Evolutionary conservation across 2,113 vertebrate genomes (phyloP).

Genomic region (Thymallus thymallus): DNA sequence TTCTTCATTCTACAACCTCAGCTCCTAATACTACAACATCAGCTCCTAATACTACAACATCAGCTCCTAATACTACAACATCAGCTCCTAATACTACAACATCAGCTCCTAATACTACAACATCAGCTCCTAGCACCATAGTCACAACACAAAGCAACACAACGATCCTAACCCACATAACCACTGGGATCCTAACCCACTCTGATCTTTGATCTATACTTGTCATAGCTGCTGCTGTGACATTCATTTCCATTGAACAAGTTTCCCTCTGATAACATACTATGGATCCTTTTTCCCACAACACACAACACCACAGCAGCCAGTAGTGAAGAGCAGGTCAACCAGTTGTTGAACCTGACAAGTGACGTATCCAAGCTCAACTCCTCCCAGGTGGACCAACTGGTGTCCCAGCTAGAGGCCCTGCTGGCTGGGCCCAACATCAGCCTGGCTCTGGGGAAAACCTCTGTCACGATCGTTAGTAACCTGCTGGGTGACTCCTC

Average conservation of each 20-base stretch:
- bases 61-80: no score
- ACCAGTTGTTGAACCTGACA: conserved; percentile 49
- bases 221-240: background rate
- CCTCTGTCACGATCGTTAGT: conserved; percentile 79
- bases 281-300: background rate
- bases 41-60: background rate
- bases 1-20: background rate
- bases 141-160: conserved; percentile 6
- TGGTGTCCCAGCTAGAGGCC: conserved; percentile 78
- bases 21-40: background rate
- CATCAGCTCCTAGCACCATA: background rate
- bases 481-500: conserved; percentile 75
- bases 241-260: background rate
- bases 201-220: no score
- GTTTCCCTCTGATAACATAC: background rate
- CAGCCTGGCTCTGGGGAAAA: conserved; percentile 67
- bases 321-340: conserved; percentile 28
- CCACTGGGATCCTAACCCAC: background rate
- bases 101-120: background rate
- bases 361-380: conserved; percentile 55
- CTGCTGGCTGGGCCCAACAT: conserved; percentile 72
- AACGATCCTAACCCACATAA: background rate
- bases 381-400: conserved; percentile 71
- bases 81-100: no score
- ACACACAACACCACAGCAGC: conserved; percentile 16